These are phyloP conservation scores for Mormyrus lacerda DNA, from an alignment of 2,113 vertebrate species.

Conservation along the genomic window DNA sequence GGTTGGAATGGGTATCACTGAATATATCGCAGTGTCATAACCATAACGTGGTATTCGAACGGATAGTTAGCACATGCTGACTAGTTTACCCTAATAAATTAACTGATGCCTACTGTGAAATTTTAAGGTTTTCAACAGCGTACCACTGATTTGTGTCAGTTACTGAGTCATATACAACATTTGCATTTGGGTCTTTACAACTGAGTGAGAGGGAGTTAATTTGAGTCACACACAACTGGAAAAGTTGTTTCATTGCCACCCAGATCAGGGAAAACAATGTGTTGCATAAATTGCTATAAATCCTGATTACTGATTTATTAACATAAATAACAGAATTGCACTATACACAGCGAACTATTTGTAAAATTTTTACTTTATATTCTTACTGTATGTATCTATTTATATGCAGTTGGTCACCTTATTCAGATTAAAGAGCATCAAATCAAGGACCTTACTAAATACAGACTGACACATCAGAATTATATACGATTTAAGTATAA, in stretches of 20 bases:
- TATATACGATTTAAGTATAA: neutral
- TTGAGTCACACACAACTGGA: neutral
- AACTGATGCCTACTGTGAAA: neutral
- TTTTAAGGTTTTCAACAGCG: neutral
- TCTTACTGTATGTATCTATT: no score
- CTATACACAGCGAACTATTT: no score
- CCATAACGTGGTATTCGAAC: neutral
- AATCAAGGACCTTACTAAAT: no score
- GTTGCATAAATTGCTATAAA: no score
- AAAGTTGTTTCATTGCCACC: neutral
- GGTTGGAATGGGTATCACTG: neutral
- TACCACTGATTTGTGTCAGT: neutral
- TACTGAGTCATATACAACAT: neutral
- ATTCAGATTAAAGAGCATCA: no score
- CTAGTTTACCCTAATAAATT: neutral
- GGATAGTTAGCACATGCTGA: neutral
- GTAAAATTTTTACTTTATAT: no score
- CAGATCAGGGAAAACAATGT: no score
- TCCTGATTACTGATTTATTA: no score
- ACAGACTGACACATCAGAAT: no score
- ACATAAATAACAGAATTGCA: no score
- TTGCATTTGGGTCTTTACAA: neutral
- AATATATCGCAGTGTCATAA: neutral
- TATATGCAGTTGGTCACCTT: no score
- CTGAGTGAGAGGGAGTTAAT: neutral